phyloP scores from a whole-genome alignment of 2,888 invertebrate species.

The Diplolepis rosae region DNA sequence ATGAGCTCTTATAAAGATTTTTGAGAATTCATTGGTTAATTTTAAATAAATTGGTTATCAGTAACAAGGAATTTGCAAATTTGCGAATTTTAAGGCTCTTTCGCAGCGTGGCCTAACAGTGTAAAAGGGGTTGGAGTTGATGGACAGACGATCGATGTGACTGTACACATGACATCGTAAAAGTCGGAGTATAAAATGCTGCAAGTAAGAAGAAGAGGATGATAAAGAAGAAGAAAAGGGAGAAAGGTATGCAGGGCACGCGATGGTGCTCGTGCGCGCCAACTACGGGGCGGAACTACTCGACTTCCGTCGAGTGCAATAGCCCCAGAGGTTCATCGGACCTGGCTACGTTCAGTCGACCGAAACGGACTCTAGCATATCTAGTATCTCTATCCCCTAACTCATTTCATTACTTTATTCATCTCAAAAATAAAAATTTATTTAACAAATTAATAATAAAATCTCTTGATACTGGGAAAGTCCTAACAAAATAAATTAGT shows the following conservation, averaged over 20 bases:
- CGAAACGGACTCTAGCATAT: conserved; percentile 35
- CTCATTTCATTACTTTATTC: neutral
- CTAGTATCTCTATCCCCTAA: conserved; percentile 8
- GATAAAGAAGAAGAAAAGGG: conserved; percentile 45
- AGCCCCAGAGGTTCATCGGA: conserved; percentile 70
- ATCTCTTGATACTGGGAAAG: too few relatives aligned
- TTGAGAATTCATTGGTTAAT: neutral
- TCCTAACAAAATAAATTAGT: conserved; percentile 34
- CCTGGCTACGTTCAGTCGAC: conserved; percentile 51
- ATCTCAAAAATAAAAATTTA: neutral
- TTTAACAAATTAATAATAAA: neutral
- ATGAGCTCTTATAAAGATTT: neutral
- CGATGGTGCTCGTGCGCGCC: conserved; percentile 68
- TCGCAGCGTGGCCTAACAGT: neutral
- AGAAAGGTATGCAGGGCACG: conserved; percentile 66
- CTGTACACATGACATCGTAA: conserved; percentile 40
- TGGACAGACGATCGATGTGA: conserved; percentile 58
- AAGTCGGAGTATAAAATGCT: conserved; percentile 25
- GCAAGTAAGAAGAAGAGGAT: conserved; percentile 30
- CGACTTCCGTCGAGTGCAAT: conserved; percentile 61
- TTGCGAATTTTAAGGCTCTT: conserved; percentile 35
- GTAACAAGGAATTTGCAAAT: conserved; percentile 22
- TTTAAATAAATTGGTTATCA: neutral
- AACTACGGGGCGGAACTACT: conserved; percentile 62
- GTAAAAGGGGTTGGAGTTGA: conserved; percentile 43